These are phyloP conservation scores for Gallinago undulata DNA, from an alignment of 2,113 vertebrate species.

Conservation along the genomic window DNA sequence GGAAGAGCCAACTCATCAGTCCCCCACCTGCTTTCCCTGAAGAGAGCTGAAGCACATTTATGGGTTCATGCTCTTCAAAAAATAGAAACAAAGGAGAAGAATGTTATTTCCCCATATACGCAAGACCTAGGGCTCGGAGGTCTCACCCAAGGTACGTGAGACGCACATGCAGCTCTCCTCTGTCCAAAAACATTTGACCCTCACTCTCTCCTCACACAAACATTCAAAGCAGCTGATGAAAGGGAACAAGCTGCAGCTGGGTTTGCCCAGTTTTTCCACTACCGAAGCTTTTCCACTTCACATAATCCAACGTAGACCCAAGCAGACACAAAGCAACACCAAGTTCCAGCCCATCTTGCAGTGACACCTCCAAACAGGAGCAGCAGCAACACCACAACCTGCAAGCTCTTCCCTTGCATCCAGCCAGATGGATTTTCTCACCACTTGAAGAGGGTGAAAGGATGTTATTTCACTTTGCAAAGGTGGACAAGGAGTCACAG, in stretches of 20 bases:
- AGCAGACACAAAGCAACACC: neutral
- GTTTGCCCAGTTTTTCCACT: neutral
- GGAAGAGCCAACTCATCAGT: neutral
- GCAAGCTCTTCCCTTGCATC: neutral
- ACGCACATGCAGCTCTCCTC: neutral
- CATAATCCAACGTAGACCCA: rapidly evolving
- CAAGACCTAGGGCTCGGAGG: neutral
- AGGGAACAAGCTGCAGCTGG: neutral
- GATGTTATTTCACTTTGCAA: neutral
- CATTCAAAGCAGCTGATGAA: neutral
- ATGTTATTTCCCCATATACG: neutral
- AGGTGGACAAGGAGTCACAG: neutral
- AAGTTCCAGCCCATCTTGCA: neutral
- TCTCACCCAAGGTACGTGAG: neutral
- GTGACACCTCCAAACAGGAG: neutral
- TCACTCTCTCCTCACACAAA: neutral
- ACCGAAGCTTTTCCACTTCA: neutral
- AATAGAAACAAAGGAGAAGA: neutral
- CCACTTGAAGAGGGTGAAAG: neutral
- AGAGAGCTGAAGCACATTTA: neutral
- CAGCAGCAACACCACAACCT: neutral
- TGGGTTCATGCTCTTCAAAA: rapidly evolving
- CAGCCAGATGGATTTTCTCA: neutral
- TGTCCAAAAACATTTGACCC: neutral
- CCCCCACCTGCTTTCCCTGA: neutral